A percentile compares a stretch with the other conserved stretches of the same genome.
Conservation (phyloP, 2,888 invertebrate genomes). For the Drosophila nr. fundita region DNA sequence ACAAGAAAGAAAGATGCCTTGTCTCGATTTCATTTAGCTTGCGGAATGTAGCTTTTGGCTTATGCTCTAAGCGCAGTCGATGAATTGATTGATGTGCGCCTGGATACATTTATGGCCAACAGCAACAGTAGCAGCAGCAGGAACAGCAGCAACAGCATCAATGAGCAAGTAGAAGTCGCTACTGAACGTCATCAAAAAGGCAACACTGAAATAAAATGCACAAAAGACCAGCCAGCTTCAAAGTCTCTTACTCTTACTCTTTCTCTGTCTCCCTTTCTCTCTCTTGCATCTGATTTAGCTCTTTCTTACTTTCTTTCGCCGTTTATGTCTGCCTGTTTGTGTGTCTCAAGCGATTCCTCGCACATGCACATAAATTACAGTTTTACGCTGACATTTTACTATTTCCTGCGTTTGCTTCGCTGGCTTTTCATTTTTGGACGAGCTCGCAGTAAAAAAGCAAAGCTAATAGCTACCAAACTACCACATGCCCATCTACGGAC, state of each 20-base stretch:
- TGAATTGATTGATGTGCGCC: slow-evolving; percentile 76
- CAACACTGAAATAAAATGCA: slow-evolving; percentile 69
- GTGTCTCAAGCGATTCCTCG: slow-evolving; percentile 41
- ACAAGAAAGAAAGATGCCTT: slow-evolving; percentile 19
- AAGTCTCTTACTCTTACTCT: slow-evolving; percentile 12
- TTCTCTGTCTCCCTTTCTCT: neutral
- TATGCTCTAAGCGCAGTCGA: slow-evolving; percentile 63
- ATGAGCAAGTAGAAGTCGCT: slow-evolving; percentile 9
- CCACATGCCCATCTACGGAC: slow-evolving; percentile 26
- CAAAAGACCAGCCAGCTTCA: slow-evolving; percentile 57
- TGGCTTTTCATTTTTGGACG: slow-evolving; percentile 74
- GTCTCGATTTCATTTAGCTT: slow-evolving; percentile 9
- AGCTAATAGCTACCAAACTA: slow-evolving; percentile 65
- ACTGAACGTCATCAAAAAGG: slow-evolving; percentile 57
- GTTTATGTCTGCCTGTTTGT: slow-evolving; percentile 8
- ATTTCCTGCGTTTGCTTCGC: slow-evolving; percentile 67
- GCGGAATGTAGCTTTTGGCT: slow-evolving; percentile 29
- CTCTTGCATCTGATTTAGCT: neutral
- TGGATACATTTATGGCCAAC: slow-evolving; percentile 40
- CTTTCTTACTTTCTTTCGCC: neutral
- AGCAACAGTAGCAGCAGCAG: slow-evolving; percentile 9
- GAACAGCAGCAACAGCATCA: slow-evolving; percentile 11
- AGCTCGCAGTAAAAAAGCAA: slow-evolving; percentile 71
- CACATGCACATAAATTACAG: slow-evolving; percentile 80
- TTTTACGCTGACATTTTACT: slow-evolving; percentile 82